phyloP scores from a whole-genome alignment of 1,140 invertebrate species.

The Orchesella cincta region DNA sequence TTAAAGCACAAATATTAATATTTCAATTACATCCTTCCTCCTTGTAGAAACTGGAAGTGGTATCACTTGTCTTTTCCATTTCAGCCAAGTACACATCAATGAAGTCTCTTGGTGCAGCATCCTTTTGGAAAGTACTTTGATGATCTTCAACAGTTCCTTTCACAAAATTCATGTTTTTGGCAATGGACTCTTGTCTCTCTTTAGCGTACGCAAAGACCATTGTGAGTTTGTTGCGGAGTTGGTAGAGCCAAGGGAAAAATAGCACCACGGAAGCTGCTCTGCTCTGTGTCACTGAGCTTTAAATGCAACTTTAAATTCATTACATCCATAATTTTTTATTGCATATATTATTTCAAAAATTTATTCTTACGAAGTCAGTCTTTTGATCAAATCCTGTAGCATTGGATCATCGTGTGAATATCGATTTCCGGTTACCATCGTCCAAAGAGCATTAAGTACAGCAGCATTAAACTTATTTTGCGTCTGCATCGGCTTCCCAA shows the following conservation, averaged over 20 bases:
- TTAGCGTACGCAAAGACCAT: not conserved
- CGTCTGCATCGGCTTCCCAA: conserved; percentile 33
- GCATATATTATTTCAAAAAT: not conserved
- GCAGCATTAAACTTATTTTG: conserved; percentile 42
- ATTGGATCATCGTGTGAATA: conserved; percentile 34
- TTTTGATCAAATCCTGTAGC: conserved; percentile 31
- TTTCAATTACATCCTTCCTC: conserved; percentile 38
- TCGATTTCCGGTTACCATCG: conserved; percentile 37
- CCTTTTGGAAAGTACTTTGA: conserved; percentile 23
- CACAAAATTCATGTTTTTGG: conserved; percentile 9
- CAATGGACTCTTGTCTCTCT: not conserved
- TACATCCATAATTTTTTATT: too few species aligned
- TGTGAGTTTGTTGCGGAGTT: conserved; percentile 6
- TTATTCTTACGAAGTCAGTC: conserved; percentile 31
- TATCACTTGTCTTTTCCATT: conserved; percentile 25
- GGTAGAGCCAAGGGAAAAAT: conserved; percentile 5
- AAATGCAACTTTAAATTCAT: too few species aligned
- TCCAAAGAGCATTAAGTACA: conserved; percentile 42
- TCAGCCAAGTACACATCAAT: conserved; percentile 40
- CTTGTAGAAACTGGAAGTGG: conserved; percentile 38
- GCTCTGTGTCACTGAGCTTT: conserved; percentile 11
- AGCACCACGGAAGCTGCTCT: not conserved
- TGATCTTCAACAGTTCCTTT: conserved; percentile 22
- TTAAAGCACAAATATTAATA: conserved; percentile 29
- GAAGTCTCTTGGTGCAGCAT: conserved; percentile 28